Percentiles rank a stretch among this genome's conserved stretches.
phyloP scores from a whole-genome alignment of 2,797 vertebrate genomes.

The Amblyopsis hoosieri region DNA sequence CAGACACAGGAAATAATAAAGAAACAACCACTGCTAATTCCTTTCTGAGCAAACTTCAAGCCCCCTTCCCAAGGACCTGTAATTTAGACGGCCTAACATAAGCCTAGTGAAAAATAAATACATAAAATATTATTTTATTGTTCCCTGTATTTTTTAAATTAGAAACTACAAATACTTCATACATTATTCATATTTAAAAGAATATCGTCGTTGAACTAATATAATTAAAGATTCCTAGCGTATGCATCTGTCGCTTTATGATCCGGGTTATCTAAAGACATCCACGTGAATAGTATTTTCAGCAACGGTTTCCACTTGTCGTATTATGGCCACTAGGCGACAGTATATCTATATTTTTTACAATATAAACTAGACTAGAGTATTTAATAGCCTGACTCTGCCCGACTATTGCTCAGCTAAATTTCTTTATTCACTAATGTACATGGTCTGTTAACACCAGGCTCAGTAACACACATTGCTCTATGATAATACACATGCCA shows the following conservation, averaged over 20 bases:
- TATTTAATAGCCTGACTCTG: too few species aligned
- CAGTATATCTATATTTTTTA: too few species aligned
- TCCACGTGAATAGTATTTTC: slow-evolving; percentile 10
- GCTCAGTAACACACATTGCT: too few species aligned
- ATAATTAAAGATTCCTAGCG: rapidly evolving
- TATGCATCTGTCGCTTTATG: neutral
- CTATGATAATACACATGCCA: too few species aligned
- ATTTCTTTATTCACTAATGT: too few species aligned
- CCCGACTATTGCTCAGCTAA: too few species aligned
- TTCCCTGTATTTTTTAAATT: neutral
- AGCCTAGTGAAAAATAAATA: slow-evolving; percentile 57
- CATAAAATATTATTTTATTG: neutral
- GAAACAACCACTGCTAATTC: slow-evolving; percentile 38
- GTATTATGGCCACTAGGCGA: too few species aligned
- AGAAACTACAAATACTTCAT: rapidly evolving
- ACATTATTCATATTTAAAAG: rapidly evolving
- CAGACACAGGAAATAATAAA: neutral
- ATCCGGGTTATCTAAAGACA: slow-evolving; percentile 20
- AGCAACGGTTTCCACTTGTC: too few species aligned
- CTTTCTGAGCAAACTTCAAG: slow-evolving; percentile 62
- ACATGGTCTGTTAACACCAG: too few species aligned
- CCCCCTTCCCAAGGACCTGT: slow-evolving; percentile 46
- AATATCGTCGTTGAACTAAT: rapidly evolving
- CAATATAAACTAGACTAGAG: too few species aligned
- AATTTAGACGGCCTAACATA: neutral